These are phyloP conservation scores for Schrankia costaestrigalis DNA, from an alignment of 2,888 invertebrate genomes.

Conservation along the genomic window DNA sequence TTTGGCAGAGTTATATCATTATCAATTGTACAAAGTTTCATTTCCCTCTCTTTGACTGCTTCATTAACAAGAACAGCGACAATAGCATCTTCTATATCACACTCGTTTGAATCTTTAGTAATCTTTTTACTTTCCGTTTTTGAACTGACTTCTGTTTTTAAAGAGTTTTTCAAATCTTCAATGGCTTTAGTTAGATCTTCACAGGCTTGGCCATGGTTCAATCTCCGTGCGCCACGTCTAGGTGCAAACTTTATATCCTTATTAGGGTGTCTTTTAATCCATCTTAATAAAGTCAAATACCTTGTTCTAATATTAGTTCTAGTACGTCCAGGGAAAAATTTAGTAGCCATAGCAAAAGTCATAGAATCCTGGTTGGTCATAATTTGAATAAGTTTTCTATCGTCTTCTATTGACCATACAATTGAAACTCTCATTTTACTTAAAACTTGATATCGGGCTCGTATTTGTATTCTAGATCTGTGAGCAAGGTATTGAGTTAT, in stretches of 20 bases:
- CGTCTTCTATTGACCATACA: slow-evolving; percentile 83
- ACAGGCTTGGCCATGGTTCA: slow-evolving; percentile 47
- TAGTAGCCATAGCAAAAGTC: slow-evolving; percentile 68
- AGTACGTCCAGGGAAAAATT: slow-evolving; percentile 75
- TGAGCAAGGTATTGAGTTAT: slow-evolving; percentile 81
- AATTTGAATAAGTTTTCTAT: slow-evolving; percentile 78
- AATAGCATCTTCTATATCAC: slow-evolving; percentile 56
- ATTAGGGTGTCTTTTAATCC: slow-evolving; percentile 72
- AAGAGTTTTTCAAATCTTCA: slow-evolving; percentile 55
- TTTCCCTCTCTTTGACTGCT: slow-evolving; percentile 28
- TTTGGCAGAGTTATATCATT: slow-evolving; percentile 8
- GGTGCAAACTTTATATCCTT: slow-evolving; percentile 55
- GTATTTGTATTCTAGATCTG: slow-evolving; percentile 82
- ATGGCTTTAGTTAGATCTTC: slow-evolving; percentile 56
- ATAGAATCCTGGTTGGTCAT: slow-evolving; percentile 70
- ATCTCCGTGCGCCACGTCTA: slow-evolving; percentile 52
- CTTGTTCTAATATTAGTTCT: slow-evolving; percentile 82
- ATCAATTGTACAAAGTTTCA: slow-evolving; percentile 9
- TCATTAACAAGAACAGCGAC: slow-evolving; percentile 47
- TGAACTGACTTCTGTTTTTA: slow-evolving; percentile 44
- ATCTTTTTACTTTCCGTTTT: slow-evolving; percentile 39
- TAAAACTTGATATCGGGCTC: slow-evolving; percentile 80
- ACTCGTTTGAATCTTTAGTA: slow-evolving; percentile 40
- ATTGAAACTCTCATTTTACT: slow-evolving; percentile 60
- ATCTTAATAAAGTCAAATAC: slow-evolving; percentile 74